Evolutionary conservation across 2,888 invertebrate species (phyloP).

Genomic region (Schizaphis graminum): DNA sequence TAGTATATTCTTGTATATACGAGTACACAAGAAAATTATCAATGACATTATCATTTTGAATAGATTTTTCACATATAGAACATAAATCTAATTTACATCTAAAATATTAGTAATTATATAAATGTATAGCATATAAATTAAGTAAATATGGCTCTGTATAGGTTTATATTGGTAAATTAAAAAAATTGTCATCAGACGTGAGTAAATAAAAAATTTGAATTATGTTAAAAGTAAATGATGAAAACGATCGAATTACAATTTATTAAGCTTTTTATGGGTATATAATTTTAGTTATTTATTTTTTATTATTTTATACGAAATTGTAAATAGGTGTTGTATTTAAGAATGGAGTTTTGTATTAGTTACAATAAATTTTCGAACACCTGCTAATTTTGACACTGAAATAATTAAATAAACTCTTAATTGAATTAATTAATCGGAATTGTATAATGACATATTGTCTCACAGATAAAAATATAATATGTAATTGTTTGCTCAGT

Average conservation of each 20-base stretch:
- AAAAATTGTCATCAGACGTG: neutral
- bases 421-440: neutral
- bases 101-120: neutral
- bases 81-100: neutral
- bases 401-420: neutral
- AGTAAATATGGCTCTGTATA: neutral
- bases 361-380: neutral
- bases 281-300: neutral
- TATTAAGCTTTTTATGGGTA: neutral
- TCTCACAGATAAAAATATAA: neutral
- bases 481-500: neutral
- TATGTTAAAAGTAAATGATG: neutral
- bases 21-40: neutral
- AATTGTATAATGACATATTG: neutral
- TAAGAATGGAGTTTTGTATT: neutral
- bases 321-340: neutral
- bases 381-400: neutral
- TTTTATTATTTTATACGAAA: neutral
- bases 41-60: neutral
- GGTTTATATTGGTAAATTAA: neutral
- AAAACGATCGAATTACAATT: neutral
- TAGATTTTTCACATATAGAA: neutral
- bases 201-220: neutral
- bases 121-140: neutral
- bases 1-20: neutral